Percentiles rank a stretch among this genome's conserved stretches.
Evolutionary conservation across 2,888 invertebrate genomes (phyloP).

Genomic region (Chalcosyrphus nemorum): DNA sequence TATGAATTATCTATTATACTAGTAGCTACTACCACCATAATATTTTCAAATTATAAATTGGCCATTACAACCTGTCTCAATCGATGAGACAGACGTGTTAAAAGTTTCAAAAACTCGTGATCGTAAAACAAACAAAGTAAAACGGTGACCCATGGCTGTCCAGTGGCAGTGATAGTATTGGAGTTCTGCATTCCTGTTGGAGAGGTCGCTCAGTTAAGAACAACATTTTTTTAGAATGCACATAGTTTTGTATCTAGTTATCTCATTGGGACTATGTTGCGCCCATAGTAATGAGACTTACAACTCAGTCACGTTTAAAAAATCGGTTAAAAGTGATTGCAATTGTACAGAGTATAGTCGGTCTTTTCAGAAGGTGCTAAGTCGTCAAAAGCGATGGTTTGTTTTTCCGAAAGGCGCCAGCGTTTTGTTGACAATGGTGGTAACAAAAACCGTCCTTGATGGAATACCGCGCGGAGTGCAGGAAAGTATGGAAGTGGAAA

Average conservation of each 20-base stretch:
- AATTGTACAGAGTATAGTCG: constrained; percentile 23
- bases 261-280: background rate
- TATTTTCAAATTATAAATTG: background rate
- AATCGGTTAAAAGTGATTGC: background rate
- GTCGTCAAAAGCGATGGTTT: constrained; percentile 75
- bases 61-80: background rate
- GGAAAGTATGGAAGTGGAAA: constrained; percentile 76
- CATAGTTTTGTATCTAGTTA: background rate
- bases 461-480: constrained; percentile 76
- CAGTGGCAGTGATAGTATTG: background rate
- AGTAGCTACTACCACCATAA: background rate
- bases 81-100: background rate
- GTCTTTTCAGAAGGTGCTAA: constrained; percentile 66
- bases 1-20: background rate
- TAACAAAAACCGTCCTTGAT: constrained; percentile 76
- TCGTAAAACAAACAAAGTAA: background rate
- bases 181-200: background rate
- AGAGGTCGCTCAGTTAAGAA: background rate
- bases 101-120: constrained; percentile 1
- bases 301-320: background rate
- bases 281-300: background rate
- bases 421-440: constrained; percentile 75
- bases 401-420: constrained; percentile 76
- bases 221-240: background rate
- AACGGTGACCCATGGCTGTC: background rate